A percentile compares a stretch with the other conserved stretches of the same genome.
Evolutionary conservation across 37 sponge, comb jelly and placozoan genomes (phyloP).

Genomic region (Ephydatia muelleri): DNA sequence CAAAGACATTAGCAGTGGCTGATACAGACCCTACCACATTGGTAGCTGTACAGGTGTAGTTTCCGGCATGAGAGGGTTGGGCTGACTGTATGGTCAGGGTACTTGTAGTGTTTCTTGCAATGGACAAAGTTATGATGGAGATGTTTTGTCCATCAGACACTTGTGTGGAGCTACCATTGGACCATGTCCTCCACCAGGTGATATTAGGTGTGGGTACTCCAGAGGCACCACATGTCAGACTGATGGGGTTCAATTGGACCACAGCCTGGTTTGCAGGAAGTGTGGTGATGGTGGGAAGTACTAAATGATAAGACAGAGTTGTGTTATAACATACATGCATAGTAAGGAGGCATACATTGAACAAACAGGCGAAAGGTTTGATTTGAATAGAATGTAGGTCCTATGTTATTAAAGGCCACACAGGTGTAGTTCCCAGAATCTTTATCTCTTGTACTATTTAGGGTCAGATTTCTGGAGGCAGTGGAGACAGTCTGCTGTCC

Average conservation of each 20-base stretch:
- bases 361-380: conserved; percentile 32
- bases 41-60: conserved; percentile 49
- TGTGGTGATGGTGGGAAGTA: no score
- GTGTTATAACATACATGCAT: no score
- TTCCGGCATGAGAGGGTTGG: conserved; percentile 16
- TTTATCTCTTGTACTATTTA: conserved; percentile 11
- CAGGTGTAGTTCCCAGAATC: conserved; percentile 60
- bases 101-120: no score
- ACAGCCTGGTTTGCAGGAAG: no score
- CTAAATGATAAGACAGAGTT: no score
- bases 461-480: not conserved
- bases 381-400: not conserved
- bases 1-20: conserved; percentile 46
- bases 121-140: no score
- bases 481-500: not conserved
- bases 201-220: conserved; percentile 23
- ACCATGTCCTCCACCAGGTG: conserved; percentile 3
- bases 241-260: no score
- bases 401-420: conserved; percentile 32
- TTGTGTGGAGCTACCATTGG: no score
- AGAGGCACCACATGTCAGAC: conserved; percentile 7
- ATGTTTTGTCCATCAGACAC: no score
- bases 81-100: no score
- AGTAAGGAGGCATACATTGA: conserved; percentile 16
- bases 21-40: conserved; percentile 27